Evolutionary conservation across 2,113 vertebrate genomes (phyloP).

Genomic region (Apistogramma diplotaenia): DNA sequence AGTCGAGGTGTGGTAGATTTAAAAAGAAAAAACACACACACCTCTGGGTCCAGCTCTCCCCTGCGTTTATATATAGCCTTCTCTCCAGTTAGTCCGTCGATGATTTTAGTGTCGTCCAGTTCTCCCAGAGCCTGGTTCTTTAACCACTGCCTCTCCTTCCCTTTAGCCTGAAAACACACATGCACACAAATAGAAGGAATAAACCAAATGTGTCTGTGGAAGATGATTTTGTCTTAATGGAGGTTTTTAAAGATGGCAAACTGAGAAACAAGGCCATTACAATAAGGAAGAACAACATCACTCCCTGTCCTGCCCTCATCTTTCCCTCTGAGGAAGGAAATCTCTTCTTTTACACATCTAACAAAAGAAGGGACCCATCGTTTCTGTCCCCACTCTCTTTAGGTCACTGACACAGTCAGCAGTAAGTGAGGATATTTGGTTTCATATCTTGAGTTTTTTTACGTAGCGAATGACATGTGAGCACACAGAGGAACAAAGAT

Average conservation of each 20-base stretch:
- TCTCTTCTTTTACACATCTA: not conserved
- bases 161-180: slow-evolving; percentile 85
- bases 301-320: not conserved
- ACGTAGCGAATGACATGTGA: not conserved
- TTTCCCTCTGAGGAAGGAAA: not conserved
- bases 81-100: slow-evolving; percentile 94
- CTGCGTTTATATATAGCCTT: slow-evolving; percentile 94
- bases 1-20: slow-evolving; percentile 20
- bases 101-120: slow-evolving; percentile 95
- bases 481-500: not conserved
- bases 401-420: not conserved
- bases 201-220: not conserved
- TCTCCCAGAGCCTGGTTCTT: slow-evolving; percentile 92
- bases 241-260: not conserved
- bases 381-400: not conserved
- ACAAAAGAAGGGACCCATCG: slow-evolving; percentile 20
- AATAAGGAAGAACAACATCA: not conserved
- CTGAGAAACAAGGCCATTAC: not conserved
- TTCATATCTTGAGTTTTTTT: not conserved
- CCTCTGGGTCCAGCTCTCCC: slow-evolving; percentile 91
- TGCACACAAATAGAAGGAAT: not conserved
- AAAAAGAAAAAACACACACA: slow-evolving; percentile 50
- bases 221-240: not conserved
- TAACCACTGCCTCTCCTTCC: slow-evolving; percentile 96
- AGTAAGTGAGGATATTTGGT: not conserved